Evolutionary conservation across 1,140 invertebrate genomes (phyloP).

Genomic region (Hypothenemus hampei): DNA sequence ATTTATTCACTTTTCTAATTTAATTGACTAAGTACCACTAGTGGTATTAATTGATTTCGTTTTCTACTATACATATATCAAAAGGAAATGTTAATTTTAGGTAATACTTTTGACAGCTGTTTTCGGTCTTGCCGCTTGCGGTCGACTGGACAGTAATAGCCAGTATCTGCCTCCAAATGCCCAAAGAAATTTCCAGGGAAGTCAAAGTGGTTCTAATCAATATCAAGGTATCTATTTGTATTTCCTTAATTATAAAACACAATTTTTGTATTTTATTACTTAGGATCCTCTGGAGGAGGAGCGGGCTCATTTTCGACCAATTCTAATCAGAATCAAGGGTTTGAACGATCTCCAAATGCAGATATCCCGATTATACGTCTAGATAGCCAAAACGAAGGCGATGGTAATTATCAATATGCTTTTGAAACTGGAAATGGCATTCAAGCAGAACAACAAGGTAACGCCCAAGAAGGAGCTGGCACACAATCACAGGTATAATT

Average conservation of each 20-base stretch:
- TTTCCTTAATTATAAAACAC: not conserved
- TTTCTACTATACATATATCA: too few species aligned
- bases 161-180: conserved; percentile 45
- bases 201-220: not conserved
- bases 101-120: conserved; percentile 23
- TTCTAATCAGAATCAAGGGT: conserved; percentile 20
- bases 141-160: conserved; percentile 54
- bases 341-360: conserved; percentile 10
- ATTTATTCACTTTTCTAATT: too few species aligned
- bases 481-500: conserved; percentile 47
- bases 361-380: conserved; percentile 47
- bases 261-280: not conserved
- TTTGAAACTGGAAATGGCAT: conserved; percentile 59
- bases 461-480: conserved; percentile 60
- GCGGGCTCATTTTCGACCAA: not conserved
- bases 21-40: too few species aligned
- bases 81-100: too few species aligned
- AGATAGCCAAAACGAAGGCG: conserved; percentile 30
- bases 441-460: conserved; percentile 51
- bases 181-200: conserved; percentile 45
- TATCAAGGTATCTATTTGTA: conserved; percentile 6
- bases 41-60: too few species aligned
- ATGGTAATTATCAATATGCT: conserved; percentile 49
- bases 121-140: conserved; percentile 28
- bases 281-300: not conserved